Base-by-base conservation (phyloP, 2,888 invertebrate genomes). In the Heteropelma amictum region DNA sequence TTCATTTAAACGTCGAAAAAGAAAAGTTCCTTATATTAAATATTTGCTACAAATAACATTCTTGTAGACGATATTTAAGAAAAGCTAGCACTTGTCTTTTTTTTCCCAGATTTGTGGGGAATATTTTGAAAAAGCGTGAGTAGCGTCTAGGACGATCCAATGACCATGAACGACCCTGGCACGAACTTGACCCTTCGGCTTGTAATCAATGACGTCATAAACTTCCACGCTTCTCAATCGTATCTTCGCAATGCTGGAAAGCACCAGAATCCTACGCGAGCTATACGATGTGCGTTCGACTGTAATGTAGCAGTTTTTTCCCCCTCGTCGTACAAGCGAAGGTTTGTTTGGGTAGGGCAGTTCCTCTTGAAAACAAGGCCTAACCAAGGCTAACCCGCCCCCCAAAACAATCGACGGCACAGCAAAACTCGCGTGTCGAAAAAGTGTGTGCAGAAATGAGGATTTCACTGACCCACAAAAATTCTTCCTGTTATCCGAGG, bases 141-240 rank as follows among this genome's bases (percentile, higher is more conserved):
- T n/a, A n/a, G n/a, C n/a, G n/a, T n/a, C n/a, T n/a, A n/a, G n/a
- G n/a, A n/a, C n/a, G n/a, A n/a, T n/a, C 33, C 12, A 19, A 51
- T 47, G 64, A 70, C 75, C 77, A 38, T 71, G 53, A 51, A 73
- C 64, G 70, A 73, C 69, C 71, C 63, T 64, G 56, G 28, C 65
- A 63, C 68, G 73, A 77, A 76, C 79, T 76, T 79, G 79, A 79
- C 79, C 73, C 63, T 73, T 60, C 14, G 63, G 17, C 60, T 21
- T 47, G 42, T 45, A 58, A 45, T 71, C 58, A 17, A 54, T 70
- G 74, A 70, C 77, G 72, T 72, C 69, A 72, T 30, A 23, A n/a
- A n/a, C n/a, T n/a, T n/a, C n/a, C n/a, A n/a, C n/a, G n/a, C n/a
- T n/a, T n/a, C n/a, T n/a, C n/a, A n/a, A n/a, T n/a, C 49, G 21